Base-by-base conservation (phyloP, 2,113 vertebrate genomes). In the Pandion haliaetus region DNA sequence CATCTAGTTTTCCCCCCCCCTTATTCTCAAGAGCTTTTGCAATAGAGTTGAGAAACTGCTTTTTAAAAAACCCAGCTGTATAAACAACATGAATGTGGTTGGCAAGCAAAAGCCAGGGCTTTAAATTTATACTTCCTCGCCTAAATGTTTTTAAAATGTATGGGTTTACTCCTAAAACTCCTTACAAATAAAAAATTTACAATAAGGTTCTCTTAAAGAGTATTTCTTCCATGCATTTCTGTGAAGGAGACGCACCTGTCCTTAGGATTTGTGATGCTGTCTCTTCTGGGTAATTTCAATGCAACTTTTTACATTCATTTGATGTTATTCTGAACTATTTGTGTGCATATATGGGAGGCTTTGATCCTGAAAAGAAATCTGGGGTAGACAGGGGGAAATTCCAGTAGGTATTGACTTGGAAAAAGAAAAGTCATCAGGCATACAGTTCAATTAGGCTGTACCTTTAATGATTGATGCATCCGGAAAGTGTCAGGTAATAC, bases 31-130 rank as follows among this genome's bases (percentile, higher is more conserved):
- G 19, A 77, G 15, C 25, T 88, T 92, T 92, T 95, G 44, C 55
- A 84, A 57, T 13, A 45, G 29, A 26, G 8, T 86, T 86, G 86
- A 88, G 76, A 93, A 94, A 85, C 25, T 82, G 70, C 36, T 93
- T 87, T 84, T 62, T 36, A 70, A 78, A 91, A 83, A 82, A 9
- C 11, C 28, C 97, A 96, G 94, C 94, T 97, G 96, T 86, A 84
- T 47, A 97, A 97, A 97, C 86, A 96, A 32, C 7, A 52, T 23
- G 26, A 79, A 58, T 84, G 42, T 84, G 61, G 88, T 44, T 95
- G 47, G 52, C 52, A 93, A 92, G 71, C 34, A 84, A 95, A 95
- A 91, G 3, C 4, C 44, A 67, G 21, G 11, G 29, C 45, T 94
- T 77, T 88, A 83, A 86, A 47, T 54, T 72, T 34, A 59, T 45